These are phyloP conservation scores for Drosophila pseudotalamancana DNA, from an alignment of 2,888 invertebrate species.

Conservation along the genomic window DNA sequence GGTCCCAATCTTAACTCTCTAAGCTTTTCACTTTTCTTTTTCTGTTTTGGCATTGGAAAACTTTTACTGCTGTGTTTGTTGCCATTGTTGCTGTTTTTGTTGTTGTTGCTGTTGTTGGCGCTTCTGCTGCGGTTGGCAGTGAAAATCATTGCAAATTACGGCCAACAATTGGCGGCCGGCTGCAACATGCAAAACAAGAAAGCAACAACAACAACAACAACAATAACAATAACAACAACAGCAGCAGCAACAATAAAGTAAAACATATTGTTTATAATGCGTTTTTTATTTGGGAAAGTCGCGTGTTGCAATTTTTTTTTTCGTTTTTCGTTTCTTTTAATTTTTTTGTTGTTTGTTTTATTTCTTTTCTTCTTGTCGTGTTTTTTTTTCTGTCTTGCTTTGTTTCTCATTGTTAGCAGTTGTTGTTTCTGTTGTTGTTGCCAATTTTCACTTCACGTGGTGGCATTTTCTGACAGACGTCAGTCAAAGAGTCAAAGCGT, in stretches of 20 bases:
- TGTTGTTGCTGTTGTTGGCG: conserved; percentile 66
- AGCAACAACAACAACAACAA: conserved; percentile 45
- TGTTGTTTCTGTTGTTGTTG: conserved; percentile 45
- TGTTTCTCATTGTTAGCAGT: conserved; percentile 40
- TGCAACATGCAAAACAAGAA: conserved; percentile 76
- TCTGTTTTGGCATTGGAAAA: conserved; percentile 56
- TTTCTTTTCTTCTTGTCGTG: conserved; percentile 4
- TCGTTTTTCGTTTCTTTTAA: conserved; percentile 15
- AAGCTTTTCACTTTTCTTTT: conserved; percentile 73
- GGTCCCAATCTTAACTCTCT: conserved; percentile 43
- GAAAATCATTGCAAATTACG: conserved; percentile 71
- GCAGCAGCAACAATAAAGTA: conserved; percentile 32
- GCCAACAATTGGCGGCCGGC: conserved; percentile 54
- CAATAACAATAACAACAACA: conserved; percentile 19
- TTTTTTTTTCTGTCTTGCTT: conserved; percentile 29
- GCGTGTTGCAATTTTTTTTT: conserved; percentile 65
- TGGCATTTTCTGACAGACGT: conserved; percentile 78
- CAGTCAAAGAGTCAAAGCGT: conserved; percentile 67
- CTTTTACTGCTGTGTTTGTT: conserved; percentile 58
- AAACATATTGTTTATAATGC: conserved; percentile 74
- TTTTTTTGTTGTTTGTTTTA: conserved; percentile 16
- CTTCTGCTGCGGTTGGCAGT: conserved; percentile 66
- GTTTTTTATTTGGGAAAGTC: conserved; percentile 77
- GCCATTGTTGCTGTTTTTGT: conserved; percentile 47
- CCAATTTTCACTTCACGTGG: conserved; percentile 78